Conservation (phyloP, 2,888 invertebrate genomes). For the Actias luna region DNA sequence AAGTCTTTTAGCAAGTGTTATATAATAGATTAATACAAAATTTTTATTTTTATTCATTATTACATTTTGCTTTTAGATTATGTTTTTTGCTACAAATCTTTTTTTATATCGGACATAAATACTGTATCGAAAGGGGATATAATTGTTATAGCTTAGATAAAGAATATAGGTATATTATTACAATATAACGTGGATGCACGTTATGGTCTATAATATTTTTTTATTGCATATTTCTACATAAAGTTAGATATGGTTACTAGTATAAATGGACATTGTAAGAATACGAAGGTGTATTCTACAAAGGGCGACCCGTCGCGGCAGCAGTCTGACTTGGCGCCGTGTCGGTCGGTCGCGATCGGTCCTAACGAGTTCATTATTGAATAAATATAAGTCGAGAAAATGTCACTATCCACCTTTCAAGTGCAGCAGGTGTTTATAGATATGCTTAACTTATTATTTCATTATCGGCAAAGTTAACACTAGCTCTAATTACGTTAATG, state of each 20-base stretch:
- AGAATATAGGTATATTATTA: too few species aligned
- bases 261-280: neutral
- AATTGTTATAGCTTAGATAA: too few species aligned
- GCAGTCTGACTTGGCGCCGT: neutral
- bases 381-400: constrained; percentile 6
- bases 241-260: neutral
- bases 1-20: too few species aligned
- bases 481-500: constrained; percentile 2
- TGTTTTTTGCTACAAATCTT: too few species aligned
- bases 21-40: too few species aligned
- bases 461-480: constrained; percentile 6
- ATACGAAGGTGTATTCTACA: neutral
- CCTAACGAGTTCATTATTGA: constrained; percentile 15
- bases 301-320: constrained; percentile 6
- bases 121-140: too few species aligned
- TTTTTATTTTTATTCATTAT: too few species aligned
- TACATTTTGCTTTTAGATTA: too few species aligned
- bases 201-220: too few species aligned
- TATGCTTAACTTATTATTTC: constrained; percentile 10
- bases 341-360: constrained; percentile 1
- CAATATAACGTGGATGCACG: too few species aligned
- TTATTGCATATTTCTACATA: too few species aligned
- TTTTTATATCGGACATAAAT: too few species aligned
- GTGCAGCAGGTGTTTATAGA: constrained; percentile 11
- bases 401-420: constrained; percentile 17